phyloP scores from a whole-genome alignment of 2,888 invertebrate genomes.

The Dascillus cervinus region DNA sequence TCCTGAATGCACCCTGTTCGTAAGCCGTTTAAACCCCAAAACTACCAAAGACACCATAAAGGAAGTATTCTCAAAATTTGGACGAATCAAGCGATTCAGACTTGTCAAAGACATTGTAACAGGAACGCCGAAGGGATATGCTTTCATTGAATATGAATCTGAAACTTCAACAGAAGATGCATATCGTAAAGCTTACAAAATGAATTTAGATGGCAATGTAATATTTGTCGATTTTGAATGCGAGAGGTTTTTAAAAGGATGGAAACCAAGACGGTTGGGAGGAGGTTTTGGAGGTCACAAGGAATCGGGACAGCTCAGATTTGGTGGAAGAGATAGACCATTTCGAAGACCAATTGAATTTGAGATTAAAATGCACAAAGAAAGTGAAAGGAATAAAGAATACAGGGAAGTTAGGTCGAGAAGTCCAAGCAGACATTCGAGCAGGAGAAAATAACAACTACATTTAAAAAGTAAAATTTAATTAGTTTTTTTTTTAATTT shows the following conservation, averaged over 20 bases:
- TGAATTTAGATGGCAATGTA: constrained; percentile 57
- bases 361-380: constrained; percentile 20
- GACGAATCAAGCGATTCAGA: constrained; percentile 54
- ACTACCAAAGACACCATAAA: constrained; percentile 54
- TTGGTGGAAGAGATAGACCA: constrained; percentile 74
- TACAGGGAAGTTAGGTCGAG: constrained; percentile 7
- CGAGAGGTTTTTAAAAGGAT: constrained; percentile 62
- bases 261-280: constrained; percentile 79
- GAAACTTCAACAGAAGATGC: constrained; percentile 55
- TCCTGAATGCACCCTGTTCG: constrained; percentile 66
- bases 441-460: constrained; percentile 4
- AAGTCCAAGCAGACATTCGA: constrained; percentile 1
- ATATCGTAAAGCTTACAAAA: constrained; percentile 51
- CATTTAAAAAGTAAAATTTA: no score
- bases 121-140: constrained; percentile 74
- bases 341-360: constrained; percentile 58
- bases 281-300: constrained; percentile 83
- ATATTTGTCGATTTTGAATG: constrained; percentile 73
- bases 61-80: constrained; percentile 55
- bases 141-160: constrained; percentile 73
- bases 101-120: constrained; percentile 76
- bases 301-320: constrained; percentile 80
- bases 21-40: constrained; percentile 62
- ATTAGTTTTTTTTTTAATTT: no score
- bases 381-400: background rate